Conservation (phyloP, 2,888 invertebrate genomes). For the Abrostola triplasia region DNA sequence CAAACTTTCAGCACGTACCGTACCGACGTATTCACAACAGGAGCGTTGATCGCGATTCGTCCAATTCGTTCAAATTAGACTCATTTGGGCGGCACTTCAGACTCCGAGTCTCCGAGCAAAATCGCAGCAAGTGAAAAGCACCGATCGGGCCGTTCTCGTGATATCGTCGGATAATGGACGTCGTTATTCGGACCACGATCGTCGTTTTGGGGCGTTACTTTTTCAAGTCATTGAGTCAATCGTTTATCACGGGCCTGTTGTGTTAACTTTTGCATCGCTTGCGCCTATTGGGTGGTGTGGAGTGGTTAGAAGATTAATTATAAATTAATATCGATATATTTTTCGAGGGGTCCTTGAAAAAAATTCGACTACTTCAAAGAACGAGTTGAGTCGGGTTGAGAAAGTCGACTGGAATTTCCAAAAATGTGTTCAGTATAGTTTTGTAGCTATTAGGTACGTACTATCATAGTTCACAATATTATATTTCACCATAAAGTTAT, state of each 20-base stretch:
- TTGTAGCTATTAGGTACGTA: too few relatives aligned
- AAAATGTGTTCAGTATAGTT: too few relatives aligned
- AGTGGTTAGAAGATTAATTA: constrained; percentile 46
- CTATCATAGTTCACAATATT: too few relatives aligned
- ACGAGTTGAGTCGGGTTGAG: too few relatives aligned
- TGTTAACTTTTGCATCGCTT: constrained; percentile 82
- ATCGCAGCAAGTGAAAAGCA: constrained; percentile 68
- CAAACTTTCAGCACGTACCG: constrained; percentile 42
- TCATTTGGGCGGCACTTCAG: constrained; percentile 65
- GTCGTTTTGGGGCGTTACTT: constrained; percentile 83
- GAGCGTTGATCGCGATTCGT: constrained; percentile 57
- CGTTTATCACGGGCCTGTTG: constrained; percentile 87
- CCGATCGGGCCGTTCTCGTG: constrained; percentile 64
- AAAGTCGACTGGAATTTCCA: too few relatives aligned
- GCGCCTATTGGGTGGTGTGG: constrained; percentile 59
- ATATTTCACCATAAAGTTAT: too few relatives aligned
- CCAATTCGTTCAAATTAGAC: constrained; percentile 72
- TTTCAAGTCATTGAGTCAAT: constrained; percentile 88
- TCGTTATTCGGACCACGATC: constrained; percentile 82
- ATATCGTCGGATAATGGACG: constrained; percentile 81
- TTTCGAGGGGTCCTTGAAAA: too few relatives aligned
- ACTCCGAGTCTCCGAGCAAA: constrained; percentile 49
- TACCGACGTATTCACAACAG: constrained; percentile 44
- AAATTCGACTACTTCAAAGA: too few relatives aligned
- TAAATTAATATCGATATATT: neutral